phyloP scores from a whole-genome alignment of 2,113 vertebrate genomes.

The Notothenia coriiceps region DNA sequence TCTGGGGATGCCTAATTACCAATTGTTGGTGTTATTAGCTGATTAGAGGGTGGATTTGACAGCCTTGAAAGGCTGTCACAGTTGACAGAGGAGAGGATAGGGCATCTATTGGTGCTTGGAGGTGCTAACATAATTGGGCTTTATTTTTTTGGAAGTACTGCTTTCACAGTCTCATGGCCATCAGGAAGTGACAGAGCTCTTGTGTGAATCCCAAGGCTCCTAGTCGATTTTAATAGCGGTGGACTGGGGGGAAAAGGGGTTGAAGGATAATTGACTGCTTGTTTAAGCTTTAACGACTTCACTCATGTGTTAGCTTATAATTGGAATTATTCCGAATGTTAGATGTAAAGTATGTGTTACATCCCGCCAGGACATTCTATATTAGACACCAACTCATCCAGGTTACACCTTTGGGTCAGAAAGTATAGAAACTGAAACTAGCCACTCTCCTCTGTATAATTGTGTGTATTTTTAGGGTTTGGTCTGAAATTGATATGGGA shows the following conservation, averaged over 20 bases:
- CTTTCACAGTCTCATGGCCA: constrained; percentile 7
- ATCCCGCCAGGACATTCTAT: constrained; percentile 22
- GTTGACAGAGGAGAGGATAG: constrained; percentile 50
- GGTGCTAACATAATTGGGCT: constrained; percentile 66
- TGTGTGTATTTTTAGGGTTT: constrained; percentile 78
- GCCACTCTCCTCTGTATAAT: constrained; percentile 58
- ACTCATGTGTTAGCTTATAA: constrained; percentile 8
- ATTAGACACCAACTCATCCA: constrained; percentile 33
- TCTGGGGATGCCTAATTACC: constrained; percentile 81
- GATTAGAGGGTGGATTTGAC: constrained; percentile 78
- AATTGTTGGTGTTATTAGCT: constrained; percentile 80
- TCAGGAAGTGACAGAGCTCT: constrained; percentile 25
- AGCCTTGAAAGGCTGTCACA: constrained; percentile 69
- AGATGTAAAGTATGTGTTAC: background rate
- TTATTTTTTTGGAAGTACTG: constrained; percentile 49
- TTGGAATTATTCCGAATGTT: constrained; percentile 15
- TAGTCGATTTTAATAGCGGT: constrained; percentile 26
- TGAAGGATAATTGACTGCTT: constrained; percentile 46
- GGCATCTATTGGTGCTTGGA: constrained; percentile 50
- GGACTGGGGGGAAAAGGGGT: constrained; percentile 25
- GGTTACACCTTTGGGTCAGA: constrained; percentile 52
- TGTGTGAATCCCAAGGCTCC: constrained; percentile 32
- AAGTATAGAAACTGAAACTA: constrained; percentile 43
- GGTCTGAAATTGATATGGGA: constrained; percentile 74
- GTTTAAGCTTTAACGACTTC: constrained; percentile 13